Evolutionary conservation across 2,797 vertebrate species (phyloP).

Genomic region (Phoxinus dragarum): DNA sequence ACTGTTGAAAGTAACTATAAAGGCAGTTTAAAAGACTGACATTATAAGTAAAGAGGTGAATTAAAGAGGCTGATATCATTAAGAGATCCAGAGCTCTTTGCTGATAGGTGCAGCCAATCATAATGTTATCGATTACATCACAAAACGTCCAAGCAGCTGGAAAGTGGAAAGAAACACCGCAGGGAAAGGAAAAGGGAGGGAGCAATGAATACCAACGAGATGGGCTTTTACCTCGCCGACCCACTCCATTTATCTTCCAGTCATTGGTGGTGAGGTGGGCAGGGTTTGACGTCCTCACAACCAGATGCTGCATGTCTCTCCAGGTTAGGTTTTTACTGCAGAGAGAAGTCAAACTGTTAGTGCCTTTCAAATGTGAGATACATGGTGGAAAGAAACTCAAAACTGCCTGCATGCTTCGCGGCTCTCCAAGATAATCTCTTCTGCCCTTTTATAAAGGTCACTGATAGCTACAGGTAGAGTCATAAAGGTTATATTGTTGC

Average conservation of each 20-base stretch:
- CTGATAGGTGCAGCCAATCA: conserved; percentile 33
- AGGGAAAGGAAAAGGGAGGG: neutral
- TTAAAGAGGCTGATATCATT: conserved; percentile 37
- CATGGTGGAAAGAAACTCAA: neutral
- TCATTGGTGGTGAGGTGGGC: conserved; percentile 91
- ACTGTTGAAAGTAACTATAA: conserved; percentile 51
- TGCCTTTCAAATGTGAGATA: neutral
- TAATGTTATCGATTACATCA: conserved; percentile 29
- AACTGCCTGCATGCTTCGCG: conserved; percentile 31
- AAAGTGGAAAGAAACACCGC: neutral
- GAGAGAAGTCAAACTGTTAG: neutral
- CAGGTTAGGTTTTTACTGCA: conserved; percentile 95
- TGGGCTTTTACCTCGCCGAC: conserved; percentile 88
- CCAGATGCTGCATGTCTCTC: conserved; percentile 99
- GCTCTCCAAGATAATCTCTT: conserved; percentile 18
- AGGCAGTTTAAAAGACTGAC: conserved; percentile 44
- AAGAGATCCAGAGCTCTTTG: conserved; percentile 24
- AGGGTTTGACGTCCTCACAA: conserved; percentile 93
- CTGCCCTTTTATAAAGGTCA: conserved; percentile 57
- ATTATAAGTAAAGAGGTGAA: conserved; percentile 50
- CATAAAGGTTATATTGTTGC: conserved; percentile 31
- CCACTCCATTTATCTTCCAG: conserved; percentile 94
- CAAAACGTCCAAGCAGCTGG: conserved; percentile 29
- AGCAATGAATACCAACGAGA: conserved; percentile 1
- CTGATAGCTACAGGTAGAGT: conserved; percentile 37